These are phyloP conservation scores for Athripsodes cinereus DNA, from an alignment of 2,888 invertebrate species.

Conservation along the genomic window DNA sequence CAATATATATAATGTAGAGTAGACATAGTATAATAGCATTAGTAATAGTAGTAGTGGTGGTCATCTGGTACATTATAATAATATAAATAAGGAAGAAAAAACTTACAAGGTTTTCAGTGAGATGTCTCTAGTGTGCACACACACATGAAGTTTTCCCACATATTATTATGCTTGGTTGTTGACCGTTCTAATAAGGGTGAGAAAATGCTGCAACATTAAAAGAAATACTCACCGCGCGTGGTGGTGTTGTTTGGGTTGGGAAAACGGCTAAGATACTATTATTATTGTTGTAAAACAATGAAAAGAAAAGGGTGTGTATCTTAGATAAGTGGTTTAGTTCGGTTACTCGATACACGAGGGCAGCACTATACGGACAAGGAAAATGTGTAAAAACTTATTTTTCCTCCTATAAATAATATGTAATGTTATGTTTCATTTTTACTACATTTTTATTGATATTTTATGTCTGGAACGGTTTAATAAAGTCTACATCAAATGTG, in stretches of 20 bases:
- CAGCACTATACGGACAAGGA: conserved; percentile 16
- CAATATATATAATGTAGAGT: too few species aligned
- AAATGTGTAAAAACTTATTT: not conserved
- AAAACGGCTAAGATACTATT: too few species aligned
- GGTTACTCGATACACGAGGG: conserved; percentile 12
- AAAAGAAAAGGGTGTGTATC: conserved; percentile 20
- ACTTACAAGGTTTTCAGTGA: conserved; percentile 6
- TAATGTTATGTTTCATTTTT: not conserved
- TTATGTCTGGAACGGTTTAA: too few species aligned
- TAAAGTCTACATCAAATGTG: too few species aligned
- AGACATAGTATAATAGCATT: too few species aligned
- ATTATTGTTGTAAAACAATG: too few species aligned
- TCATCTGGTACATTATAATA: not conserved
- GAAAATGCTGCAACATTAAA: not conserved
- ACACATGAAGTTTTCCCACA: too few species aligned
- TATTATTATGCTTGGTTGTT: too few species aligned
- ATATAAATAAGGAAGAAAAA: not conserved
- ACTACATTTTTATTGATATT: not conserved
- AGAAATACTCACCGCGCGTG: not conserved
- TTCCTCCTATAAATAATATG: not conserved
- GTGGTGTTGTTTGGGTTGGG: too few species aligned
- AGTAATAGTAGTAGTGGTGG: too few species aligned
- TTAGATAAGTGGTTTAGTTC: conserved; percentile 17
- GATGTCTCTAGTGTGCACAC: conserved; percentile 16
- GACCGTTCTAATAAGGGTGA: not conserved